Evolutionary conservation across 2,888 invertebrate species (phyloP).

Genomic region (Polydrusus tereticollis): DNA sequence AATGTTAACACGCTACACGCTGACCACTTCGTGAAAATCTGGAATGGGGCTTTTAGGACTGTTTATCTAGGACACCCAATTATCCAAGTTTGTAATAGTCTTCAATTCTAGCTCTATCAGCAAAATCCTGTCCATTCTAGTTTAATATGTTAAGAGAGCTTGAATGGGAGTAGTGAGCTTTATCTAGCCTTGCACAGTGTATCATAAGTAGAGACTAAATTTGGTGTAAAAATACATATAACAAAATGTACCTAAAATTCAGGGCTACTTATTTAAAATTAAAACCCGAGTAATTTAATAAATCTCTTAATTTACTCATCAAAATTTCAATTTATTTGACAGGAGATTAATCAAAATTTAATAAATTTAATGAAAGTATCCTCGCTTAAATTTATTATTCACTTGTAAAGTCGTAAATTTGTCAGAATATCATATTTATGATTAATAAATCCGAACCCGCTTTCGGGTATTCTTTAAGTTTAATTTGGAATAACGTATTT

Average conservation of each 20-base stretch:
- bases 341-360: conserved; percentile 15
- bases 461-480: not conserved
- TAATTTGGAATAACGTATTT: conserved; percentile 1
- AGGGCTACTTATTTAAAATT: not conserved
- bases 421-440: conserved; percentile 14
- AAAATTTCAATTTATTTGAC: conserved; percentile 21
- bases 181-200: conserved; percentile 28
- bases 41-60: conserved; percentile 29
- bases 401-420: conserved; percentile 16
- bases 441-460: conserved; percentile 10
- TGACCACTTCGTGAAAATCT: conserved; percentile 27
- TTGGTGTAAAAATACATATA: not conserved
- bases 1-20: conserved; percentile 27
- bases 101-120: conserved; percentile 40
- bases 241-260: no score
- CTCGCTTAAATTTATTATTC: conserved; percentile 20
- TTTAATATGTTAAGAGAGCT: conserved; percentile 42
- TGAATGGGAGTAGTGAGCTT: conserved; percentile 16
- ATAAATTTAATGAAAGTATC: conserved; percentile 21
- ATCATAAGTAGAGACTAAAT: no score
- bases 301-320: conserved; percentile 4
- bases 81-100: conserved; percentile 41
- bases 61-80: conserved; percentile 43
- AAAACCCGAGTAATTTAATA: not conserved
- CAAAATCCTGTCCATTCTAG: conserved; percentile 41